Base-by-base conservation (phyloP, 2,797 vertebrate genomes). In the Pantherophis alleghaniensis region DNA sequence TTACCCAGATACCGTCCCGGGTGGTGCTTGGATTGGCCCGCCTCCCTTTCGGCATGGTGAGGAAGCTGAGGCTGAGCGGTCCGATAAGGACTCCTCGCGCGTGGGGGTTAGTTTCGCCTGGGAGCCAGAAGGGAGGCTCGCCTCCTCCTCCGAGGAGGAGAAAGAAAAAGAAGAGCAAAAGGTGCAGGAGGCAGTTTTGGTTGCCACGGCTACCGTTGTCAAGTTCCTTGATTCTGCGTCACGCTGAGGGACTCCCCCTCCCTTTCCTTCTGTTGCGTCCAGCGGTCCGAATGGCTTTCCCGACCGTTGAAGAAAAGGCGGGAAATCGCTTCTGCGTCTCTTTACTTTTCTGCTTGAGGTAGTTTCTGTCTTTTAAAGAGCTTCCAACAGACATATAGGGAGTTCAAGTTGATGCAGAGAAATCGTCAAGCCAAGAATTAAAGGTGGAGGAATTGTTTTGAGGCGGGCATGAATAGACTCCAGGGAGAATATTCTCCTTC, bases 1-100 rank as follows among this genome's bases (percentile, higher is more conserved):
- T 97, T 91, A 98, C 98, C 98, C 98, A 99, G 95, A 97, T 96
- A 28, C 93, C 93, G 37, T 94, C 93, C 87, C 69, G 86, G 10
- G 69, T 60, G 0, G 93, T 92, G 93, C 86, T 92, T 53, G 92
- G 93, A n/a, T 94, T 94, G 89, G 92, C 92, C 28, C 10, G 51
- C 59, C 69, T 92, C 57, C 93, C 92, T 90, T 94, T 94, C 59
- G 93, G 91, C 93, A 94, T 94, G 59, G 22, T 22, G 20, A 24
- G 16, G 20, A n/a, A 28, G 14, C 14, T 14, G 11, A 74, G 20
- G 26, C 13, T 2, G 10, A 42, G 14, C 20, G 22, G 11, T 60
- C 26, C 2, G 32, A 14, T 20, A 18, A 42, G 20, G 14, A 57
- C 6, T 28, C 28, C 11, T 1, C n/a, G 32, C 1, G 3, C 13